Base-by-base conservation (phyloP, 2,797 vertebrate genomes). In the Falco berigora region DNA sequence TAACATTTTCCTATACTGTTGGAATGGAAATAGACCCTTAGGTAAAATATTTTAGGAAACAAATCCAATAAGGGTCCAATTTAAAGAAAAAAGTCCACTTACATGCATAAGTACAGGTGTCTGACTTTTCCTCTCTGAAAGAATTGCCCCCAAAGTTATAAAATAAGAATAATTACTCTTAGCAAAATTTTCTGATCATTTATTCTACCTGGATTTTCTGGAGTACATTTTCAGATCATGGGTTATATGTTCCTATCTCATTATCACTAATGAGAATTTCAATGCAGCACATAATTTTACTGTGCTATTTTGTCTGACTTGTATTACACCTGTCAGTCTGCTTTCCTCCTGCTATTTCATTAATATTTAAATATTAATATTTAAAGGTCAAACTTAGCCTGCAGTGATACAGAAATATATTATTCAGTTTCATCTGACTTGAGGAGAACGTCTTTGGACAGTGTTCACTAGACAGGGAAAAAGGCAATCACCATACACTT, bases 311-410 rank as follows among this genome's bases (percentile, higher is more conserved):
- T 95, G 94, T 97, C 96, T 97, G 95, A 94, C 76, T 98, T 97
- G 95, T 97, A 96, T 96, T 98, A 97, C 97, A 98, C 89, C 97
- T 98, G 97, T 97, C 98, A 97, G 95, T 97, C 95, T 96, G 84
- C 93, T 96, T 97, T 97, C 74, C 94, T 96, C 76, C 90, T 96
- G 80, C 95, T 96, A 86, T 97, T 97, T 94, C 94, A 97, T 98
- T 98, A 98, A 97, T 98, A 98, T 97, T 98, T 97, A 97, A 98
- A 97, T 97, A 96, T 96, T 97, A 97, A 85, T 91, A 97, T 97
- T 97, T 97, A 98, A 98, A 98, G 97, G 97, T 98, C 97, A 98
- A 97, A 95, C 92, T 97, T 94, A 14, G 10, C 97, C 83, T 97
- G 87, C 12, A 59, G 96, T 94, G 95, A 85, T 97, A 96, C 96